Conservation (phyloP, 1,140 invertebrate genomes). For the Drosophila rhopaloa region DNA sequence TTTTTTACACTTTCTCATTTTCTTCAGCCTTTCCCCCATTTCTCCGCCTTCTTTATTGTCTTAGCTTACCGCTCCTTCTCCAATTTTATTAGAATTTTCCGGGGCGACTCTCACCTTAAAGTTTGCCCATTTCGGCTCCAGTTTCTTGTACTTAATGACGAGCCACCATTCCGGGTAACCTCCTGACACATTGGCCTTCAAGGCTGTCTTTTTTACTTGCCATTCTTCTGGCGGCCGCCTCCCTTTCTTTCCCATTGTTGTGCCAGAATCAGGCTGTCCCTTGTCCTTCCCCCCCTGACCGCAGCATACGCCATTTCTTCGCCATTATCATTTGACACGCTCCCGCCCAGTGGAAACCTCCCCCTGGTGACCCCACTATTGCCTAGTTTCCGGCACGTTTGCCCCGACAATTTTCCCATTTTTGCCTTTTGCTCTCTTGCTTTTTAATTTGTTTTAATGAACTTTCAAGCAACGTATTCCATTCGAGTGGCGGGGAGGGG, state of each 20-base stretch:
- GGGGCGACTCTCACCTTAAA: slow-evolving; percentile 6
- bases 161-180: slow-evolving; percentile 28
- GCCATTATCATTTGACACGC: slow-evolving; percentile 49
- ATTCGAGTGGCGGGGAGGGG: slow-evolving; percentile 2
- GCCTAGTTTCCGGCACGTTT: slow-evolving; percentile 73
- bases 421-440: slow-evolving; percentile 63
- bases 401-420: slow-evolving; percentile 65
- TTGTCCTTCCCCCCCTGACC: neutral
- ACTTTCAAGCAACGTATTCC: slow-evolving; percentile 72
- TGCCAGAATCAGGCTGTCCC: too few relatives aligned
- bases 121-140: slow-evolving; percentile 8
- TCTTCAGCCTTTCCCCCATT: neutral
- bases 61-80: neutral
- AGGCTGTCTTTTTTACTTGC: neutral
- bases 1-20: slow-evolving; percentile 12
- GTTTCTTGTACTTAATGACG: slow-evolving; percentile 11
- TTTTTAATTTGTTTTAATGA: slow-evolving; percentile 82
- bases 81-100: slow-evolving; percentile 27
- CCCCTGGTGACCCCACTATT: slow-evolving; percentile 18
- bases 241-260: too few relatives aligned
- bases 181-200: slow-evolving; percentile 57
- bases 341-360: neutral
- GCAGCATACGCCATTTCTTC: slow-evolving; percentile 29
- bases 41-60: slow-evolving; percentile 7
- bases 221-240: too few relatives aligned